Percentiles rank a stretch among this genome's conserved stretches.
Conservation (phyloP, 2,113 vertebrate species). For the Pterocles burchelli region DNA sequence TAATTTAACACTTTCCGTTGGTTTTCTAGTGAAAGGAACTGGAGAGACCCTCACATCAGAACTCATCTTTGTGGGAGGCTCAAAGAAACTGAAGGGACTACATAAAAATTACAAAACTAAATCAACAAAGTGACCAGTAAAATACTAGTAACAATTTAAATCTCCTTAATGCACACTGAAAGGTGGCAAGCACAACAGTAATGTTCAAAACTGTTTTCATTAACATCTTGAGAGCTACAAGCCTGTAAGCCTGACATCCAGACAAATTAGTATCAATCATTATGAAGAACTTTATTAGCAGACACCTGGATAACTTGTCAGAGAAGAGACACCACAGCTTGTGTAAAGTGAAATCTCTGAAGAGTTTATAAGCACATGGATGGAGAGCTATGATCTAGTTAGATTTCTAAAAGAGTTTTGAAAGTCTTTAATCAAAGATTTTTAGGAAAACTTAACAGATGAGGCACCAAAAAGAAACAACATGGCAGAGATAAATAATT, state of each 20-base stretch:
- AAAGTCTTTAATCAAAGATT: neutral
- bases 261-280: neutral
- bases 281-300: neutral
- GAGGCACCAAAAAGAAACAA: neutral
- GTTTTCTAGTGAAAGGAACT: neutral
- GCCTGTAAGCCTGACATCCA: neutral
- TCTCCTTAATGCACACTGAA: neutral
- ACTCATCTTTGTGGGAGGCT: neutral
- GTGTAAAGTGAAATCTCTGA: neutral
- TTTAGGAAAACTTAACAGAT: neutral
- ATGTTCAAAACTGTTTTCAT: neutral
- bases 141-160: neutral
- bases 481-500: neutral
- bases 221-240: neutral
- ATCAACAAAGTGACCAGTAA: neutral
- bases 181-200: neutral
- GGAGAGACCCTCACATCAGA: neutral
- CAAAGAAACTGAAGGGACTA: neutral
- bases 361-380: neutral
- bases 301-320: neutral
- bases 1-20: neutral
- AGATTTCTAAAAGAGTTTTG: neutral
- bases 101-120: neutral
- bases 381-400: neutral
- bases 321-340: neutral